Base-by-base conservation (phyloP, 2,888 invertebrate species). In the Phaonia tiefii region DNA sequence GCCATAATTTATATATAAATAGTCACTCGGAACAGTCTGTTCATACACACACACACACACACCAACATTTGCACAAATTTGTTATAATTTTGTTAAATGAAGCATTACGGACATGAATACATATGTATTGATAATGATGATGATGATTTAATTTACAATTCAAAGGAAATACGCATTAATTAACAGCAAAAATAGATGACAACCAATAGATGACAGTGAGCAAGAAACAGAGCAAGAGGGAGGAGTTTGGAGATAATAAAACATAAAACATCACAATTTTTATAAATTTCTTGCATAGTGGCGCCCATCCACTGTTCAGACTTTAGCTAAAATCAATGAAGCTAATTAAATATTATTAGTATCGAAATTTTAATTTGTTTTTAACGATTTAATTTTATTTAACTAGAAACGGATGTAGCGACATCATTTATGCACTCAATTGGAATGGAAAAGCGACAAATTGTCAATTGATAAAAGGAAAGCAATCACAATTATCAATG, bases 41-140 rank as follows among this genome's bases (percentile, higher is more conserved):
- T 37, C 37, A 37, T 37, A n/a, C 31, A 44, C 44, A 10, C 4
- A 13, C 44, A 44, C 44, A 8, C 4, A n/a, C 44, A 4, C 4
- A 44, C 44, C 44, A 79, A 79, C 39, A 22, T 22, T 67, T 70
- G 46, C 39, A 49, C 58, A 46, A 58, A 58, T 80, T 70, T 80
- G 67, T 73, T 65, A 65, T 37, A 80, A 69, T 76, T 76, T 76
- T 73, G 31, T 58, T 73, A 60, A 76, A 80, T 76, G 80, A 80
- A 66, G 73, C 79, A 63, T 75, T 17, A 22, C 54, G 22, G 25
- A 54, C 54, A 54, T 54, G 54, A 67, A 66, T 44, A 71, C 46
- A 37, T 2, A 69, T 69, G 8, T 8, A 31, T 31, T 46, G 39
- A 42, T 22, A n/a, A 17, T 58, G 37, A 8, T 20, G 13, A 51